These are phyloP conservation scores for Heliangelus exortis DNA, from an alignment of 2,797 vertebrate species.

Conservation along the genomic window DNA sequence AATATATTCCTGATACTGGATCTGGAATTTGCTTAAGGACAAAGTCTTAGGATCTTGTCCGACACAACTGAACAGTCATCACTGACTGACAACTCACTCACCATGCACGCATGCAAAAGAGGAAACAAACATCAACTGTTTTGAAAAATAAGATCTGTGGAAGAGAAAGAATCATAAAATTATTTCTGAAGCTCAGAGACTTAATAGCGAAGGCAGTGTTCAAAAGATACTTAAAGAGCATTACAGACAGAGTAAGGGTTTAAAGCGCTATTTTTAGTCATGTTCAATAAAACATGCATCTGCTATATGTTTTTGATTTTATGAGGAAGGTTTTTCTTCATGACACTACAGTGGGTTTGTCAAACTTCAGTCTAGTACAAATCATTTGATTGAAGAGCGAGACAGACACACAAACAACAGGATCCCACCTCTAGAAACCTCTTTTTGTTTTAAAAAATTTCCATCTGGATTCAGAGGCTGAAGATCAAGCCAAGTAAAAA, in stretches of 20 bases:
- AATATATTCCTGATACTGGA: not conserved
- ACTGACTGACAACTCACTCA: constrained; percentile 43
- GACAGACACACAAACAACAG: constrained; percentile 37
- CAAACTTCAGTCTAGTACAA: constrained; percentile 60
- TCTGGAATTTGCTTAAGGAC: constrained; percentile 14
- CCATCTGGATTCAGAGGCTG: constrained; percentile 30
- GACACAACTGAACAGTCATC: not conserved
- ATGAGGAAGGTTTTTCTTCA: constrained; percentile 42
- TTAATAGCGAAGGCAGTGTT: constrained; percentile 69
- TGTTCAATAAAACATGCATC: constrained; percentile 73
- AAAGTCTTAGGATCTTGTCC: not conserved
- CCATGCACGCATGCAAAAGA: not conserved
- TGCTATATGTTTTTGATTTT: constrained; percentile 73
- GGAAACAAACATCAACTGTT: constrained; percentile 23
- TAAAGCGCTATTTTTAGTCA: constrained; percentile 66
- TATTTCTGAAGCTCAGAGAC: constrained; percentile 63
- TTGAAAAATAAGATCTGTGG: constrained; percentile 42
- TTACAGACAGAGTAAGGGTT: constrained; percentile 69
- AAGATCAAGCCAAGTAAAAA: constrained; percentile 54
- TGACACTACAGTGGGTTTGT: constrained; percentile 31
- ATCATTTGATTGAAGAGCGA: constrained; percentile 47
- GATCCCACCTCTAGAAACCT: constrained; percentile 36
- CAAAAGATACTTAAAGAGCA: constrained; percentile 71
- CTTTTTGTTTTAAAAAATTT: constrained; percentile 47
- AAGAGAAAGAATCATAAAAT: constrained; percentile 57